Base-by-base conservation (phyloP, 2,888 invertebrate genomes). In the Galeopsomyia nigrocyanea region DNA sequence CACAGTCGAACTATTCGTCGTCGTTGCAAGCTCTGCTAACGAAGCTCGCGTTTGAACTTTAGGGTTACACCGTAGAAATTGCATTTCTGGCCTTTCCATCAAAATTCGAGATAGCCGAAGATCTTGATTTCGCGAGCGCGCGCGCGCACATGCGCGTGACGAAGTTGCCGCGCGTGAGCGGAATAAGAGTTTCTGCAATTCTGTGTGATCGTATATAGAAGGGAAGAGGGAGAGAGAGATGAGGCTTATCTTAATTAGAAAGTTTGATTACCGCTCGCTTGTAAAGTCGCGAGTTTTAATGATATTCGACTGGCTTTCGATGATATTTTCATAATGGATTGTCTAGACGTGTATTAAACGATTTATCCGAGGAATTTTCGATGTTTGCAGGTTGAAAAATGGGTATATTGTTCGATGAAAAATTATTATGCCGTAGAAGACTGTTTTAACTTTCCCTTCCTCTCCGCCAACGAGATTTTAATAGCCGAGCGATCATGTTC, bases 101-200 rank as follows among this genome's bases (percentile, higher is more conserved):
- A 67, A 39, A 53, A 51, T 55, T n/a, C 50, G 21, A 60, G 63
- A 67, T 58, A 66, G 26, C 31, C n/a, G 75, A 55, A 70, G 75
- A 77, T 80, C 79, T 81, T 80, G 80, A 81, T 81, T 79, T 39
- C 31, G 31, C 31, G 39, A 7, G 31, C 31, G 7, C 31, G 3
- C 7, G 3, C 39, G 5, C 39, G 5, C 39, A 7, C 77, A 78
- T n/a, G 77, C 77, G n/a, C 78, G 79, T 78, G 78, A 79, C 78
- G 77, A 78, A 73, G 78, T 73, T 39, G 39, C 62, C 65, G 58
- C 47, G 66, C 68, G 49, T 60, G 31, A 53, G 63, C 66, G 58
- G 67, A 70, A 67, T 74, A 51, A 71, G 61, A 61, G 61, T 21
- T 55, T 60, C 31, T 39, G 16, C 22, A 17, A 14, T 9, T 19